Conservation (phyloP, 2,888 invertebrate species). For the Papilio gigon region DNA sequence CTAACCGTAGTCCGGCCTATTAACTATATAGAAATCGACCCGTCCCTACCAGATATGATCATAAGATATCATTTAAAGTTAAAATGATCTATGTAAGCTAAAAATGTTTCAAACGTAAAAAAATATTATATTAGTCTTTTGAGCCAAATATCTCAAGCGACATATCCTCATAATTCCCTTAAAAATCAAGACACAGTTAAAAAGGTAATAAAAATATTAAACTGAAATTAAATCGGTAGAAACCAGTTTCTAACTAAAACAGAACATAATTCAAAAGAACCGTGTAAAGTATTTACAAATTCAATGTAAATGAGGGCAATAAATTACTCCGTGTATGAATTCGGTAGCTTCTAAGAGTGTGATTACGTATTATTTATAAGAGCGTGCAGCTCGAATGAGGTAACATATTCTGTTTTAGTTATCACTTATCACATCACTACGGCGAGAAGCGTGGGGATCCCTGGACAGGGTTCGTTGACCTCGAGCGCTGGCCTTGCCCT, state of each 20-base stretch:
- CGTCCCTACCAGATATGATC: neutral
- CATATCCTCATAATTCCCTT: neutral
- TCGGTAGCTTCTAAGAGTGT: conserved; percentile 26
- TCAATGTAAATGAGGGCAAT: conserved; percentile 30
- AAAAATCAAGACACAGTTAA: conserved; percentile 13
- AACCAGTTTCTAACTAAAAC: conserved; percentile 17
- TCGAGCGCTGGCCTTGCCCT: conserved; percentile 72
- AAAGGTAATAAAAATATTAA: conserved; percentile 7
- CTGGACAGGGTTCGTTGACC: conserved; percentile 71
- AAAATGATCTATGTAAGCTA: no score
- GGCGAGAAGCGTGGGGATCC: conserved; percentile 50
- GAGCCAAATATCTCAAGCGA: neutral
- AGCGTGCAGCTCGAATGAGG: conserved; percentile 21
- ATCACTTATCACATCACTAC: conserved; percentile 31
- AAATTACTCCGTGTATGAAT: conserved; percentile 28
- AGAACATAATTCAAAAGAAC: conserved; percentile 23
- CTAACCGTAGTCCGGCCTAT: conserved; percentile 26
- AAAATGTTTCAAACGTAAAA: no score
- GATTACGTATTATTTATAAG: conserved; percentile 20
- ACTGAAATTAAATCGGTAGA: conserved; percentile 7
- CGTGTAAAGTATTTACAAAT: conserved; percentile 22
- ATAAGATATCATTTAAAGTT: no score
- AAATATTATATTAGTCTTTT: no score
- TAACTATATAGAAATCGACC: conserved; percentile 26
- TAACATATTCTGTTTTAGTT: conserved; percentile 33